Evolutionary conservation across 2,797 vertebrate species (phyloP).

Genomic region (Neomorphus geoffroyi): DNA sequence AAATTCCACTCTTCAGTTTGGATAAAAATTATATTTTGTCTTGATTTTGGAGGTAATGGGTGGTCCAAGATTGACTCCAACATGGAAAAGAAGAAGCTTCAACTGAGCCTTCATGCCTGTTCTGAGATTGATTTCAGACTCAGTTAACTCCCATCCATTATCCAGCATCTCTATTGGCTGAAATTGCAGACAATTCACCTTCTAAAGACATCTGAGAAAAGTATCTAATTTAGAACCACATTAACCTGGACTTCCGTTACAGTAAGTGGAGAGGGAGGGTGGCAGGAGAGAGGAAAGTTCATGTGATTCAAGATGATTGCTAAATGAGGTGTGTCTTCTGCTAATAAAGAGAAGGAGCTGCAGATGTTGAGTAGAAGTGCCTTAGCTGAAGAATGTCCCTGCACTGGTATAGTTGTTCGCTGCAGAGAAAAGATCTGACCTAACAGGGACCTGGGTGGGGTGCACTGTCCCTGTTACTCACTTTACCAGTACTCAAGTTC

Average conservation of each 20-base stretch:
- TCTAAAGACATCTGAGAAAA: not conserved
- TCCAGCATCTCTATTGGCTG: not conserved
- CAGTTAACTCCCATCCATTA: not conserved
- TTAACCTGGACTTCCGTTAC: not conserved
- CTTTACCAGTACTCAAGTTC: not conserved
- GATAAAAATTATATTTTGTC: not conserved
- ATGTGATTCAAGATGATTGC: not conserved
- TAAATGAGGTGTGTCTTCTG: not conserved
- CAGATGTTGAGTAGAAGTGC: not conserved
- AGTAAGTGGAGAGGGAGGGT: not conserved
- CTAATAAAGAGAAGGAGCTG: not conserved
- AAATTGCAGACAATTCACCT: not conserved
- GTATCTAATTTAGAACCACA: not conserved
- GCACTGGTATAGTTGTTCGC: not conserved
- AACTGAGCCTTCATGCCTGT: not conserved
- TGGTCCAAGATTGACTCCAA: not conserved
- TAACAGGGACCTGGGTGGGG: accelerated
- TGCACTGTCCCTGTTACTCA: not conserved
- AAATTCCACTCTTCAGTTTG: not conserved
- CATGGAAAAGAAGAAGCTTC: not conserved
- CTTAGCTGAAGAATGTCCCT: not conserved
- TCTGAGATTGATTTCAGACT: not conserved
- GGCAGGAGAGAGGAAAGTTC: not conserved
- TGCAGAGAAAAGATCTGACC: not conserved
- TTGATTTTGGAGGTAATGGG: not conserved